Base-by-base conservation (phyloP, 2,888 invertebrate genomes). In the Drosophila anceps region DNA sequence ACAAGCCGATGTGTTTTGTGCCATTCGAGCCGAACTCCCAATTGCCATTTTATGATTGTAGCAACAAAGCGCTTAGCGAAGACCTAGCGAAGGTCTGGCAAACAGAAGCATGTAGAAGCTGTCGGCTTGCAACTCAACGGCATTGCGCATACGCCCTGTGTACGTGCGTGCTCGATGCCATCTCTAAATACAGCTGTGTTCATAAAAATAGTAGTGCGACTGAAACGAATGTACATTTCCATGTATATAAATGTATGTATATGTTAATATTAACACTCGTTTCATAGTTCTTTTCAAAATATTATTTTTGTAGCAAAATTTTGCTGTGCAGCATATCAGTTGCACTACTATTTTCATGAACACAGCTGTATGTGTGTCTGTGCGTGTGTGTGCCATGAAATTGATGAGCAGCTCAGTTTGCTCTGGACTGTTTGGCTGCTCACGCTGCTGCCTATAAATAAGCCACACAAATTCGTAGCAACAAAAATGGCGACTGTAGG, bases 351-450 rank as follows among this genome's bases (percentile, higher is more conserved):
- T n/a, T n/a, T n/a, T n/a, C n/a, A n/a, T n/a, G n/a, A n/a, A n/a
- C n/a, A n/a, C n/a, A n/a, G n/a, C 1, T 43, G 1, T 15, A 41
- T 65, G 20, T 39, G 41, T 27, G 7, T 20, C 12, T 43, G 29
- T 67, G 46, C 48, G 33, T 59, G 27, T 13, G 55, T 39, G 43
- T 64, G 69, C 43, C 72, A 66, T 77, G 39, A 68, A 85, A 80
- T 88, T 85, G 84, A 87, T 82, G 76, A 82, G 69, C 67, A 59
- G 51, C 62, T 57, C 69, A 59, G 65, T 57, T 60, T 66, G 62
- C 31, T 65, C 44, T 59, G 41, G 55, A 39, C 69, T 69, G 43
- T 31, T 33, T 12, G 55, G 59, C 35, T 50, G 61, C 70, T 71
- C 59, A 33, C 29, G 29, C 54, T 69, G 59, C 59, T 35, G 29